phyloP scores from a whole-genome alignment of 2,113 vertebrate genomes.

The Sisor rabdophorus region DNA sequence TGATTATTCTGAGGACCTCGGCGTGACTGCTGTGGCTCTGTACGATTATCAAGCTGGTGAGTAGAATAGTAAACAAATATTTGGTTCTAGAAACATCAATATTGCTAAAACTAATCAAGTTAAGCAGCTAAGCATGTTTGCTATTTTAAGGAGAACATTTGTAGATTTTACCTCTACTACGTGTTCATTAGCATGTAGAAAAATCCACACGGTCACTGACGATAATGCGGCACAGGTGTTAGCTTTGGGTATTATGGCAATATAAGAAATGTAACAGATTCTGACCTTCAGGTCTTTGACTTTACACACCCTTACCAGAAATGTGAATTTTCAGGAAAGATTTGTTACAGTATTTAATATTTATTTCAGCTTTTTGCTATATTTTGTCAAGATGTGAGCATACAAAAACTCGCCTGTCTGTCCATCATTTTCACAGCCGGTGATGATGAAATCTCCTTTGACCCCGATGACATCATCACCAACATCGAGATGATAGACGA shows the following conservation, averaged over 20 bases:
- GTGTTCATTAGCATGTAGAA: too few species aligned
- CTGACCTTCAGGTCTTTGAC: too few species aligned
- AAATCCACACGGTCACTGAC: too few species aligned
- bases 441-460: conserved; percentile 95
- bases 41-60: conserved; percentile 98
- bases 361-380: not conserved
- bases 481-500: conserved; percentile 99
- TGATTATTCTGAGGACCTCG: conserved; percentile 81
- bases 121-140: too few species aligned
- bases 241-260: too few species aligned
- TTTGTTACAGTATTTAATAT: not conserved
- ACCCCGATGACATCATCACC: conserved; percentile 95
- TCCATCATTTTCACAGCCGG: conserved; percentile 70
- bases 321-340: not conserved
- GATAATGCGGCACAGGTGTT: too few species aligned
- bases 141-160: too few species aligned
- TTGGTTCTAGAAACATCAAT: not conserved
- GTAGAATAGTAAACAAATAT: conserved; percentile 33
- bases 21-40: conserved; percentile 89
- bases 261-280: too few species aligned
- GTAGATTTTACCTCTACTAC: too few species aligned
- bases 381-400: not conserved
- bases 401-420: not conserved
- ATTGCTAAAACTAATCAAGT: too few species aligned
- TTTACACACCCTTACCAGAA: not conserved